phyloP scores from a whole-genome alignment of 2,888 invertebrate species.

The Trichopria drosophilae region DNA sequence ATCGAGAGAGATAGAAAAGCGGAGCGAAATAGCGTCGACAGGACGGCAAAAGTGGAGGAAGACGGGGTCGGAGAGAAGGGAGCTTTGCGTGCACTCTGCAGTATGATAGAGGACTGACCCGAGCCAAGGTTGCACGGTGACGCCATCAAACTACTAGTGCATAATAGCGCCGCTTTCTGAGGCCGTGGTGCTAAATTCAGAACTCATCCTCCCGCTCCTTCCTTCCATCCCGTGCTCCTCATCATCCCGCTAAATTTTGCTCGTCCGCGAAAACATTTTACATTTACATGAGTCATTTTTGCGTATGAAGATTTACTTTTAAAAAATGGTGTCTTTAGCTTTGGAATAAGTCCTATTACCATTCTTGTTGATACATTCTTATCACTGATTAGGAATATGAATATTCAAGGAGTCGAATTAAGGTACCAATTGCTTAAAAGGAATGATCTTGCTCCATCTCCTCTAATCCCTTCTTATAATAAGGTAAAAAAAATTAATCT shows the following conservation, averaged over 20 bases:
- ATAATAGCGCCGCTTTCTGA: slow-evolving; percentile 54
- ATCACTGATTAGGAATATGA: no score
- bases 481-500: no score
- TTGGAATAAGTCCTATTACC: no score
- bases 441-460: no score
- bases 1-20: slow-evolving; percentile 14
- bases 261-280: slow-evolving; percentile 1
- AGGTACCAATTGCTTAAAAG: no score
- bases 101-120: slow-evolving; percentile 58
- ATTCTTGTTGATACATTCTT: no score
- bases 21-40: slow-evolving; percentile 19
- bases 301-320: slow-evolving; percentile 5
- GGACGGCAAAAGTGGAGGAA: slow-evolving; percentile 15
- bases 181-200: slow-evolving; percentile 50
- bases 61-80: slow-evolving; percentile 18
- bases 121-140: slow-evolving; percentile 58
- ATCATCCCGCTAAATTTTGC: slow-evolving; percentile 26
- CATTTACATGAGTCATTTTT: slow-evolving; percentile 1
- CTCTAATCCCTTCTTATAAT: no score
- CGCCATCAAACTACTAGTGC: slow-evolving; percentile 58
- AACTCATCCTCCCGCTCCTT: slow-evolving; percentile 41
- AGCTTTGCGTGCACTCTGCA: slow-evolving; percentile 43
- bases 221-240: slow-evolving; percentile 25
- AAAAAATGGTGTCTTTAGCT: slow-evolving; percentile 11
- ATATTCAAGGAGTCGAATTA: no score